These are phyloP conservation scores for Agrenia bidenticulata DNA, from an alignment of 2,888 invertebrate species.

Conservation along the genomic window DNA sequence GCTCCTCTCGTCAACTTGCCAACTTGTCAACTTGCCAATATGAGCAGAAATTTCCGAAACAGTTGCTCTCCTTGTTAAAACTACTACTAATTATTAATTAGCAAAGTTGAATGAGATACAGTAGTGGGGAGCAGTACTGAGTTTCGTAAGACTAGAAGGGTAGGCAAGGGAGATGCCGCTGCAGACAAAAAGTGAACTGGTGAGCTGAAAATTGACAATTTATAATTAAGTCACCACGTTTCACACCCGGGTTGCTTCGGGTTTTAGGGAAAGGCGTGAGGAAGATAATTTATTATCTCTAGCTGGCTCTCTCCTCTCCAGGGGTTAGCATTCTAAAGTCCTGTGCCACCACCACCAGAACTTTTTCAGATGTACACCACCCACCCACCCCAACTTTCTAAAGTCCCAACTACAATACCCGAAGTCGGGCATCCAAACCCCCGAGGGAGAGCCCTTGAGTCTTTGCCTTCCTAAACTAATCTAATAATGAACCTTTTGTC, in stretches of 20 bases:
- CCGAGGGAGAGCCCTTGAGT: too few species aligned
- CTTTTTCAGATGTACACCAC: too few species aligned
- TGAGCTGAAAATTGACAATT: constrained; percentile 7
- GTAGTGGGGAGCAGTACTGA: background rate
- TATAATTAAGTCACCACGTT: constrained; percentile 17
- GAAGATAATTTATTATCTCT: constrained; percentile 15
- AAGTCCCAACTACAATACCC: too few species aligned
- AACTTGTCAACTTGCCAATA: too few species aligned
- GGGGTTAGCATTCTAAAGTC: background rate
- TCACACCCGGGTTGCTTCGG: background rate
- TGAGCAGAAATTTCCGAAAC: too few species aligned
- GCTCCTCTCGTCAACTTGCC: too few species aligned
- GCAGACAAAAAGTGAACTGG: constrained; percentile 11
- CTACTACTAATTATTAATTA: constrained; percentile 10
- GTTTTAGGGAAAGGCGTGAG: constrained; percentile 10
- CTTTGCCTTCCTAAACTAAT: constrained; percentile 2
- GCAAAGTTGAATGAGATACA: background rate
- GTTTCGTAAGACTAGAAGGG: background rate
- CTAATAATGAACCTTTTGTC: constrained; percentile 3
- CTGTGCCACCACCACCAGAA: too few species aligned
- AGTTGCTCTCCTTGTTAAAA: too few species aligned
- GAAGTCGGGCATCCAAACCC: too few species aligned
- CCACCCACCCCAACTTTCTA: too few species aligned
- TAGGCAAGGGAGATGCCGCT: background rate
- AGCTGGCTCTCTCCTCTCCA: background rate